Conservation (phyloP, 35 echinoderm and acorn worm species). For the Stichopus chloronotus region DNA sequence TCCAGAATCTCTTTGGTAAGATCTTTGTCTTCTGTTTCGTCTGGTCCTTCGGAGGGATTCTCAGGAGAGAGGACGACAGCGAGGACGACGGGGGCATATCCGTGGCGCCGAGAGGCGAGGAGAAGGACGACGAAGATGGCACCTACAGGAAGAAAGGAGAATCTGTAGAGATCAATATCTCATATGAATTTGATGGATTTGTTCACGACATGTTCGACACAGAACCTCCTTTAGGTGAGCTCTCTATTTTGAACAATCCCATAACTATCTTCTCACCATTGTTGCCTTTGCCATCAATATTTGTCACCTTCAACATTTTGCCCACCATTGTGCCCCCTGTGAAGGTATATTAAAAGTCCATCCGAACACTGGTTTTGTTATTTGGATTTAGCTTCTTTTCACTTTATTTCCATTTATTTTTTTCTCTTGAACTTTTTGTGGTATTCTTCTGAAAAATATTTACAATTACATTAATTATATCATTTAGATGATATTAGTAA, state of each 20-base stretch:
- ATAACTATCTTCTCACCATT: background rate
- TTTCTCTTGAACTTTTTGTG: no score
- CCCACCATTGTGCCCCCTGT: background rate
- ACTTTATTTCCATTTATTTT: no score
- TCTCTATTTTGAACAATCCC: background rate
- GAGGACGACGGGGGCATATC: conserved; percentile 95
- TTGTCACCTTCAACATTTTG: background rate
- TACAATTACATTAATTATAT: no score
- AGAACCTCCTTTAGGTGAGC: conserved; percentile 94
- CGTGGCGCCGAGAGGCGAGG: conserved; percentile 6
- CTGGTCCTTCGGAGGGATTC: conserved; percentile 92
- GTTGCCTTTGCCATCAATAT: background rate
- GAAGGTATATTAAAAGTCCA: background rate
- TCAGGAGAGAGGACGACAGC: conserved; percentile 94
- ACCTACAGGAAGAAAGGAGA: conserved; percentile 65
- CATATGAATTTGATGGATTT: conserved; percentile 99
- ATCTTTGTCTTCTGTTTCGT: conserved; percentile 98
- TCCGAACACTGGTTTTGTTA: no score
- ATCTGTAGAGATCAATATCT: conserved; percentile 72
- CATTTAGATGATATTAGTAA: no score
- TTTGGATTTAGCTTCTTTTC: no score
- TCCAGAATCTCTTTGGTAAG: conserved; percentile 84
- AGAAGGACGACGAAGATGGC: background rate
- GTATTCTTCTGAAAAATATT: no score
- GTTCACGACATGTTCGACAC: conserved; percentile 97